phyloP scores from a whole-genome alignment of 2,888 invertebrate species.

The Ichneumoninae sp. region DNA sequence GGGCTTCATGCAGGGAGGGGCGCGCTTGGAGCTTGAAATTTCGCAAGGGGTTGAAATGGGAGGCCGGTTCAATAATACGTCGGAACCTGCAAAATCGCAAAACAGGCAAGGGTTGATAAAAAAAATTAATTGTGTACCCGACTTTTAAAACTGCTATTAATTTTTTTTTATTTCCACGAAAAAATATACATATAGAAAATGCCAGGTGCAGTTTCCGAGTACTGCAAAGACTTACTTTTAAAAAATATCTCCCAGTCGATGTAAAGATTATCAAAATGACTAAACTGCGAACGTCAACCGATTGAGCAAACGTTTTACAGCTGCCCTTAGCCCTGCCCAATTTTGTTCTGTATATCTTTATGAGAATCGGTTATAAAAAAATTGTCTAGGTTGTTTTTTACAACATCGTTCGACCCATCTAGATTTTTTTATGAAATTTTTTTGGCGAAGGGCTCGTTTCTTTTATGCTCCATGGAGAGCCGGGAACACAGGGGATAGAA shows the following conservation, averaged over 20 bases:
- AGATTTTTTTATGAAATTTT: constrained; percentile 11
- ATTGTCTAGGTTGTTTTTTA: background rate
- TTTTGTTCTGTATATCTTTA: too few relatives aligned
- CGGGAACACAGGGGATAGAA: background rate
- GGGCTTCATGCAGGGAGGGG: constrained; percentile 6
- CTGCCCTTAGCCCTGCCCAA: too few relatives aligned
- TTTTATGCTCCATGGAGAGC: background rate
- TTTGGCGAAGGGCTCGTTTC: background rate
- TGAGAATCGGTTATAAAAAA: background rate
- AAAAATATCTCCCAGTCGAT: too few relatives aligned
- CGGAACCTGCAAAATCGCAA: constrained; percentile 15
- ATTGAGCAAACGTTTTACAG: too few relatives aligned
- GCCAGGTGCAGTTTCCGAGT: too few relatives aligned
- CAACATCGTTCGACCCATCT: background rate
- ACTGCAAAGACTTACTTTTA: too few relatives aligned
- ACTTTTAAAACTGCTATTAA: too few relatives aligned
- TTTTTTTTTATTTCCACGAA: background rate
- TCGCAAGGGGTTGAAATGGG: constrained; percentile 12
- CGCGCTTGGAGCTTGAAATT: constrained; percentile 35
- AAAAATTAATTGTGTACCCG: background rate
- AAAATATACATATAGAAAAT: too few relatives aligned
- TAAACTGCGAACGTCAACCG: too few relatives aligned
- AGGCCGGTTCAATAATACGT: constrained; percentile 32
- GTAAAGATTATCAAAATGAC: too few relatives aligned
- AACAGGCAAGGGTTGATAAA: background rate